Percentiles rank a stretch among this genome's conserved stretches.
Conservation (phyloP, 2,888 invertebrate species). For the Tillus elongatus region DNA sequence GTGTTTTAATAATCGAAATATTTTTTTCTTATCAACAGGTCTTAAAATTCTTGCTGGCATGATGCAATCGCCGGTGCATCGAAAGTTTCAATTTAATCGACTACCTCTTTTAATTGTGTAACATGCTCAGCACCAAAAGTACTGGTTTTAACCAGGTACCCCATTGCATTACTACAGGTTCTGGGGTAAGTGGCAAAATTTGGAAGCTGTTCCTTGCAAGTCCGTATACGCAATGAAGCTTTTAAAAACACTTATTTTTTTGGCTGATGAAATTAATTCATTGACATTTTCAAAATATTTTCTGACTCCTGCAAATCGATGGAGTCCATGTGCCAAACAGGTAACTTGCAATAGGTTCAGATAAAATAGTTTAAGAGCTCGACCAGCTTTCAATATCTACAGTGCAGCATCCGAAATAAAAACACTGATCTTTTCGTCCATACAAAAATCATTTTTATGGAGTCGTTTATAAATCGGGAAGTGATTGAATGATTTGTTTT, state of each 20-base stretch:
- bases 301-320: constrained; percentile 2
- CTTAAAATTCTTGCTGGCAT: too few relatives aligned
- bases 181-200: constrained; percentile 2
- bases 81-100: too few relatives aligned
- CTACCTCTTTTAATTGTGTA: too few relatives aligned
- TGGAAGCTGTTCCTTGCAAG: constrained; percentile 4
- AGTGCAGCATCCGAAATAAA: constrained; percentile 2
- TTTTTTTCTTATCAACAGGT: too few relatives aligned
- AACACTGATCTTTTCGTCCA: constrained; percentile 2
- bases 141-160: constrained; percentile 2
- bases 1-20: neutral
- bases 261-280: neutral
- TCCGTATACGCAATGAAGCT: constrained; percentile 4
- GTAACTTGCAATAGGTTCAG: constrained; percentile 1
- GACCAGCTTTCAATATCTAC: constrained; percentile 2
- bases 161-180: constrained; percentile 3
- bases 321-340: constrained; percentile 4
- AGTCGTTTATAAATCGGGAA: constrained; percentile 2
- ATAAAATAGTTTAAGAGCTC: constrained; percentile 1
- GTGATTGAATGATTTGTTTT: constrained; percentile 3
- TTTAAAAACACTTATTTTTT: constrained; percentile 3
- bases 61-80: too few relatives aligned
- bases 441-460: constrained; percentile 2
- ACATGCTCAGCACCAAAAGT: too few relatives aligned
- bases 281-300: constrained; percentile 1